Conservation (phyloP, 2,797 vertebrate genomes). For the Sebastes taczanowskii region DNA sequence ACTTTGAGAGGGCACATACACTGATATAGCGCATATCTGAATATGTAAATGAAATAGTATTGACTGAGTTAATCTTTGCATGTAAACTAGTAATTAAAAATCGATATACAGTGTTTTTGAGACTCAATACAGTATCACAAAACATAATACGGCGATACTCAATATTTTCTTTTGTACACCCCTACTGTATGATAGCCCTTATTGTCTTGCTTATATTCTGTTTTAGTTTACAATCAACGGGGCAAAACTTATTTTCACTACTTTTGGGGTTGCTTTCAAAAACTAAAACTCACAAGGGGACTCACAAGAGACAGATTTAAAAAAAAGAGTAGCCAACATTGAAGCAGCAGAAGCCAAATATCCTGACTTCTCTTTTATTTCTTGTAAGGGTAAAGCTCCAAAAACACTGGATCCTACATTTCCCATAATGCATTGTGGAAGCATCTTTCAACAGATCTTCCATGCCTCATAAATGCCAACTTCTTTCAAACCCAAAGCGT, state of each 20-base stretch:
- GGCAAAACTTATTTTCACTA: not conserved
- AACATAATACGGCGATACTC: too few species aligned
- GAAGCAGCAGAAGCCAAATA: not conserved
- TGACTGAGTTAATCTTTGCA: accelerated
- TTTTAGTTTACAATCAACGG: not conserved
- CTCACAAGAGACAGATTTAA: not conserved
- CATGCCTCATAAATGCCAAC: not conserved
- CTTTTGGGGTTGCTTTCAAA: not conserved
- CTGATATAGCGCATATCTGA: too few species aligned
- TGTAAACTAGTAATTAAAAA: too few species aligned
- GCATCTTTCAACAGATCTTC: not conserved
- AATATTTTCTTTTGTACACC: too few species aligned
- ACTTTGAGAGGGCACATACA: too few species aligned
- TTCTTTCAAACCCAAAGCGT: not conserved
- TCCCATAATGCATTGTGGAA: not conserved
- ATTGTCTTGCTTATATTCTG: not conserved
- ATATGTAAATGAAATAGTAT: too few species aligned
- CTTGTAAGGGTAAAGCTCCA: not conserved
- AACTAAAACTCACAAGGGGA: too few species aligned
- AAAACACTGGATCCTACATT: not conserved
- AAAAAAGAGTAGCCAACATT: not conserved
- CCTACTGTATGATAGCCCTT: not conserved
- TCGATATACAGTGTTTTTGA: too few species aligned
- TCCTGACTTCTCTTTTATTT: not conserved
- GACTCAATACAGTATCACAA: too few species aligned